Conservation (phyloP, 2,888 invertebrate species). For the Chydorus sphaericus region DNA sequence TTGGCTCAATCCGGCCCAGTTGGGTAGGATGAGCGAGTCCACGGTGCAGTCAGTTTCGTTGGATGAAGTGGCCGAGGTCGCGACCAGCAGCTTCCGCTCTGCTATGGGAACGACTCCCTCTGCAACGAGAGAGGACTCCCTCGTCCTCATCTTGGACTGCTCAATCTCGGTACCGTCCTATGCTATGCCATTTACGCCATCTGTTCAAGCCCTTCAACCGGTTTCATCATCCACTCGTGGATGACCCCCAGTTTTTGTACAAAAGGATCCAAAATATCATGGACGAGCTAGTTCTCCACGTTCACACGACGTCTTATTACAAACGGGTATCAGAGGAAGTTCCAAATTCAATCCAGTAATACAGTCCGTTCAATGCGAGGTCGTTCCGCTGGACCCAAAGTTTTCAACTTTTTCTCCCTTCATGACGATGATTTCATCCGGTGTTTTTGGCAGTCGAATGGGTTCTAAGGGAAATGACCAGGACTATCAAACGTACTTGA, state of each 20-base stretch:
- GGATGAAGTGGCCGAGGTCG: neutral
- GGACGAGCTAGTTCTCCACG: constrained; percentile 14
- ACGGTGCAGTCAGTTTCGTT: neutral
- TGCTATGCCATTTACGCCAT: constrained; percentile 12
- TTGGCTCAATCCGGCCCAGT: neutral
- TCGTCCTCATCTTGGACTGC: constrained; percentile 13
- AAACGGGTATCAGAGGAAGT: neutral
- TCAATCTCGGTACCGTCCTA: constrained; percentile 12
- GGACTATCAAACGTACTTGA: neutral
- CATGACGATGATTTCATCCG: neutral
- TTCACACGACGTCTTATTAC: constrained; percentile 13
- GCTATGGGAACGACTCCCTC: neutral
- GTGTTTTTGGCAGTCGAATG: neutral
- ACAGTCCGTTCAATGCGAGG: neutral
- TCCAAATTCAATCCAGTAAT: neutral
- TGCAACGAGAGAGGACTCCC: constrained; percentile 11
- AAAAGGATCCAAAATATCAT: constrained; percentile 12
- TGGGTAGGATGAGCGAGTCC: neutral
- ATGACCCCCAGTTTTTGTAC: constrained; percentile 5
- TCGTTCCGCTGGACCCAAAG: neutral
- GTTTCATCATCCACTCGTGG: neutral
- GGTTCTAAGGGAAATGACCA: neutral
- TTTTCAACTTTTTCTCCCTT: constrained; percentile 6
- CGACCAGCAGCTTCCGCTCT: neutral
- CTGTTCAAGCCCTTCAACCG: neutral